Evolutionary conservation across 2,888 invertebrate genomes (phyloP).

Genomic region (Leptinotarsa peninsularis): DNA sequence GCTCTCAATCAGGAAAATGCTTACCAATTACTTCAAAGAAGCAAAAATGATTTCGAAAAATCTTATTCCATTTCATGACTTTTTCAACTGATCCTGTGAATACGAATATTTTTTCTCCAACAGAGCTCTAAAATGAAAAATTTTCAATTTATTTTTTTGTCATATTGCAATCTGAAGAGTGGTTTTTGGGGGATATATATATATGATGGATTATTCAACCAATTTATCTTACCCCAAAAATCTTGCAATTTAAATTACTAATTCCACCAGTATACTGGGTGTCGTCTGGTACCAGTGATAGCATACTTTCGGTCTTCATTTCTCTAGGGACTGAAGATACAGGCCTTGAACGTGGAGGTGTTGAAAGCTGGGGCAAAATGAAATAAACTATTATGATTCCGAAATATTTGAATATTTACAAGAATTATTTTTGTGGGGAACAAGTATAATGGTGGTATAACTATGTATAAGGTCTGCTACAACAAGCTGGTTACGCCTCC

Average conservation of each 20-base stretch:
- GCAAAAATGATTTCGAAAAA: constrained; percentile 52
- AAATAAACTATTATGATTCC: background rate
- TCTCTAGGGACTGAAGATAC: background rate
- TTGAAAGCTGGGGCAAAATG: background rate
- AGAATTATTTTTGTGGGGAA: background rate
- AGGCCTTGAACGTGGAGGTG: background rate
- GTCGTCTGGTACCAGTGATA: background rate
- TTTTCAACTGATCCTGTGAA: constrained; percentile 56
- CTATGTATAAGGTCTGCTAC: no score
- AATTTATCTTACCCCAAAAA: constrained; percentile 4
- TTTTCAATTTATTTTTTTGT: no score
- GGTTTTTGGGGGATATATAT: no score
- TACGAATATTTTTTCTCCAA: constrained; percentile 48
- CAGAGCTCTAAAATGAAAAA: constrained; percentile 21
- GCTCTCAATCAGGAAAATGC: background rate
- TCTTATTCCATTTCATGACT: constrained; percentile 55
- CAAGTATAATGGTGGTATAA: background rate
- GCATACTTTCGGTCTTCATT: constrained; percentile 1
- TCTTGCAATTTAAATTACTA: background rate
- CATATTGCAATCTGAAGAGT: no score
- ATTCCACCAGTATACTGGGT: background rate
- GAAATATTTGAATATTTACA: background rate
- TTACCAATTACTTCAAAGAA: constrained; percentile 57
- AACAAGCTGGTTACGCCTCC: no score
- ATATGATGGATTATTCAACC: no score